phyloP scores from a whole-genome alignment of 2,888 invertebrate genomes.

The Athripsodes cinereus region DNA sequence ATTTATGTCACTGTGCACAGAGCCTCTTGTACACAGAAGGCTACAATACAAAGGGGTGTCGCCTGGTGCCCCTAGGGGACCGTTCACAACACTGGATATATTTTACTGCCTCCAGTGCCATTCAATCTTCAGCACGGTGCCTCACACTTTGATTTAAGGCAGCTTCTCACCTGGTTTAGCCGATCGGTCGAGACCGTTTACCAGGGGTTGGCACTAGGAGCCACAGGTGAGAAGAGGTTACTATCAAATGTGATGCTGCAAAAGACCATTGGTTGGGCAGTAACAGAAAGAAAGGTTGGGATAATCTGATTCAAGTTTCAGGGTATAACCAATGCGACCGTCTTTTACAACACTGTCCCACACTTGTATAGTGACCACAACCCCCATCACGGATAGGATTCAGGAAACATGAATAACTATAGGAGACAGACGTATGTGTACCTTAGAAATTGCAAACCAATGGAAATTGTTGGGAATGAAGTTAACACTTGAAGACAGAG shows the following conservation, averaged over 20 bases:
- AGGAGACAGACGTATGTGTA: too few relatives aligned
- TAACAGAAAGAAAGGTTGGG: too few relatives aligned
- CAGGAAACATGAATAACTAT: too few relatives aligned
- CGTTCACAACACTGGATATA: background rate
- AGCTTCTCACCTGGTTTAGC: background rate
- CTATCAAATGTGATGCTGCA: background rate
- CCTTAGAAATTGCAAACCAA: too few relatives aligned
- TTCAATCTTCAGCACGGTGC: constrained; percentile 2
- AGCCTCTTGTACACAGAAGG: constrained; percentile 2
- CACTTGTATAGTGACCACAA: background rate
- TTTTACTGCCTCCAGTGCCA: constrained; percentile 1
- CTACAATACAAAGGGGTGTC: background rate
- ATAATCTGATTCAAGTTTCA: too few relatives aligned
- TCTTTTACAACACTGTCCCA: background rate
- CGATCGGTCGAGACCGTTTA: background rate
- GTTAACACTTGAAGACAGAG: too few relatives aligned
- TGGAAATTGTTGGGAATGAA: too few relatives aligned
- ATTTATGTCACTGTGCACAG: background rate
- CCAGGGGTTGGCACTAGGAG: background rate
- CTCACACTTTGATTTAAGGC: constrained; percentile 3
- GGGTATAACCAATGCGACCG: background rate
- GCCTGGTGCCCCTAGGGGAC: constrained; percentile 2
- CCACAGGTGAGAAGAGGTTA: background rate
- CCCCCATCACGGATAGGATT: background rate
- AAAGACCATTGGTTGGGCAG: background rate